Percentiles rank a stretch among this genome's conserved stretches.
Evolutionary conservation across 1,140 invertebrate species (phyloP).

Genomic region (Arctopsyche grandis): DNA sequence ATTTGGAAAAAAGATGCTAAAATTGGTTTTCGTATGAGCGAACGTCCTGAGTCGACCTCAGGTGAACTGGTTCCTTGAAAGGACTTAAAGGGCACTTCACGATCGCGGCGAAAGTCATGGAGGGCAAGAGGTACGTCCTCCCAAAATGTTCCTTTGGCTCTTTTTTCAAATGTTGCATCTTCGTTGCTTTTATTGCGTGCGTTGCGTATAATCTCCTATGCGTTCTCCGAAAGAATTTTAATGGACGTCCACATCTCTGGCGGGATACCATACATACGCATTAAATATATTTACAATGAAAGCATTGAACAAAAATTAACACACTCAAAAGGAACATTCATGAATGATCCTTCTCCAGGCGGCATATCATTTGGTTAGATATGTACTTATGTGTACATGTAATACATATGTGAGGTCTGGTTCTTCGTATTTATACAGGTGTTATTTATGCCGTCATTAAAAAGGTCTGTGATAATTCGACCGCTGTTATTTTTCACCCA

Average conservation of each 20-base stretch:
- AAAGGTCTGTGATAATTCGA: conserved; percentile 5
- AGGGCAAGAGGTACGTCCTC: conserved; percentile 47
- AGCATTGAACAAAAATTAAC: background rate
- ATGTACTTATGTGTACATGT: too few species aligned
- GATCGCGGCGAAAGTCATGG: conserved; percentile 52
- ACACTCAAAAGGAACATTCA: too few species aligned
- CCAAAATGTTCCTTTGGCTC: conserved; percentile 18
- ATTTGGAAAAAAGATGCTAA: too few species aligned
- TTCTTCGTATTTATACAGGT: background rate
- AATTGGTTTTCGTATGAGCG: too few species aligned
- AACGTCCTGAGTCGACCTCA: background rate
- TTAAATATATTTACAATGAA: background rate
- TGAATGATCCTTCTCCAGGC: too few species aligned
- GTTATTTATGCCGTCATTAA: conserved; percentile 14
- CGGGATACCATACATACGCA: background rate
- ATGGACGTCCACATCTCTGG: background rate
- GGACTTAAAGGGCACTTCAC: conserved; percentile 43
- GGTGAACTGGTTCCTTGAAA: conserved; percentile 47
- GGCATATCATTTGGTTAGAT: too few species aligned
- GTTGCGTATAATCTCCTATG: conserved; percentile 44
- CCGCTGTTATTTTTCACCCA: conserved; percentile 29
- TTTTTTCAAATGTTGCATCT: background rate
- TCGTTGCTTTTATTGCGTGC: conserved; percentile 36
- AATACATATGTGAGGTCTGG: too few species aligned
- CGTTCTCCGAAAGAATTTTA: conserved; percentile 22